Percentiles rank a stretch among this genome's conserved stretches.
Evolutionary conservation across 23 tunicate genomes (phyloP).

Genomic region (Phallusia fumigata): DNA sequence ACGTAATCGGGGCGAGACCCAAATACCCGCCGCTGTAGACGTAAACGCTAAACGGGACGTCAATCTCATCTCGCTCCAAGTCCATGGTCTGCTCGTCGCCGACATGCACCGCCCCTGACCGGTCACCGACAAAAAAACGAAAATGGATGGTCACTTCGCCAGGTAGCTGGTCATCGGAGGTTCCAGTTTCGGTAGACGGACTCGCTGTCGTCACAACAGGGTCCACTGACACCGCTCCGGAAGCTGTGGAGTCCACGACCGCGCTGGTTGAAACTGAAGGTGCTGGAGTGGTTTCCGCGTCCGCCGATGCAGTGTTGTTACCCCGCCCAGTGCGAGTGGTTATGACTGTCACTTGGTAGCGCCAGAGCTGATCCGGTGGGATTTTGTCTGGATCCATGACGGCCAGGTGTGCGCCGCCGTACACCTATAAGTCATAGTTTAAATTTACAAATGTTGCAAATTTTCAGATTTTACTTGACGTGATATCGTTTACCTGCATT

Average conservation of each 20-base stretch:
- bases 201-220: background rate
- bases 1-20: conserved; percentile 32
- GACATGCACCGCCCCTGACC: conserved; percentile 33
- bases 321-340: background rate
- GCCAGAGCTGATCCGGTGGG: conserved; percentile 24
- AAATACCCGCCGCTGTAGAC: conserved; percentile 26
- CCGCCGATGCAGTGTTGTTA: background rate
- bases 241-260: background rate
- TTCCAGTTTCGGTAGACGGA: background rate
- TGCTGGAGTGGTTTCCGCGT: background rate
- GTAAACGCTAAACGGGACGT: conserved; percentile 25
- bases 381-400: conserved; percentile 37
- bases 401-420: conserved; percentile 32
- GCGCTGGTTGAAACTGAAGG: background rate
- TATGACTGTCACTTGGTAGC: conserved; percentile 17
- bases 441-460: too few relatives aligned
- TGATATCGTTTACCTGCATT: too few relatives aligned
- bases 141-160: conserved; percentile 28
- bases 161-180: background rate
- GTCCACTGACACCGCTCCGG: background rate
- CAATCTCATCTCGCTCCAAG: conserved; percentile 28
- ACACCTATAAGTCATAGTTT: too few relatives aligned
- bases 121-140: conserved; percentile 23
- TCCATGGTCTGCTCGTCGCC: conserved; percentile 34
- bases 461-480: too few relatives aligned